A percentile compares a stretch with the other conserved stretches of the same genome.
phyloP scores from a whole-genome alignment of 2,797 vertebrate species.

The Urophycis tenuis region DNA sequence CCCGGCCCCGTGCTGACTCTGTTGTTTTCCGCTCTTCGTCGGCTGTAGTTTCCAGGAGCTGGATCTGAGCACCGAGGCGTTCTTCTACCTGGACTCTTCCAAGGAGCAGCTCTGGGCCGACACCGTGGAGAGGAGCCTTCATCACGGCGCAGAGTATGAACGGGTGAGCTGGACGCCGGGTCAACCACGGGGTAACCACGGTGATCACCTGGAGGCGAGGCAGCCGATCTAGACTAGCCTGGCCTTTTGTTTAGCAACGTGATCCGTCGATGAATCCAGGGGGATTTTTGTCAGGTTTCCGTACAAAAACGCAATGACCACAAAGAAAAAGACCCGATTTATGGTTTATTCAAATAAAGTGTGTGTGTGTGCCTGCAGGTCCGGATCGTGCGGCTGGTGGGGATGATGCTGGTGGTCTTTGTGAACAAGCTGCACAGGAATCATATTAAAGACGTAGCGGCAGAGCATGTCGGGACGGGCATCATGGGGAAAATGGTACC shows the following conservation, averaged over 20 bases:
- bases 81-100: slow-evolving; percentile 92
- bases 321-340: no score
- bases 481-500: slow-evolving; percentile 98
- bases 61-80: slow-evolving; percentile 96
- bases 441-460: slow-evolving; percentile 78
- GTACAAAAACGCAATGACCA: background rate
- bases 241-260: background rate
- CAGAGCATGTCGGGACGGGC: slow-evolving; percentile 89
- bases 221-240: background rate
- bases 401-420: slow-evolving; percentile 95
- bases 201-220: background rate
- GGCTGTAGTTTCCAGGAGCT: slow-evolving; percentile 88
- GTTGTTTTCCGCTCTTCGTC: background rate
- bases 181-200: no score
- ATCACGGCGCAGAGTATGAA: slow-evolving; percentile 83
- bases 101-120: slow-evolving; percentile 91
- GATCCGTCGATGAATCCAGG: background rate
- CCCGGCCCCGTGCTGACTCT: background rate
- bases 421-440: slow-evolving; percentile 75
- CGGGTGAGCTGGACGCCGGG: slow-evolving; percentile 68
- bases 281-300: background rate
- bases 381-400: slow-evolving; percentile 85
- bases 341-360: background rate
- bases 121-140: slow-evolving; percentile 81
- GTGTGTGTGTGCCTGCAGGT: slow-evolving; percentile 64